A percentile compares a stretch with the other conserved stretches of the same genome.
Evolutionary conservation across 2,113 vertebrate species (phyloP).

Genomic region (Notarius lentiginosus): DNA sequence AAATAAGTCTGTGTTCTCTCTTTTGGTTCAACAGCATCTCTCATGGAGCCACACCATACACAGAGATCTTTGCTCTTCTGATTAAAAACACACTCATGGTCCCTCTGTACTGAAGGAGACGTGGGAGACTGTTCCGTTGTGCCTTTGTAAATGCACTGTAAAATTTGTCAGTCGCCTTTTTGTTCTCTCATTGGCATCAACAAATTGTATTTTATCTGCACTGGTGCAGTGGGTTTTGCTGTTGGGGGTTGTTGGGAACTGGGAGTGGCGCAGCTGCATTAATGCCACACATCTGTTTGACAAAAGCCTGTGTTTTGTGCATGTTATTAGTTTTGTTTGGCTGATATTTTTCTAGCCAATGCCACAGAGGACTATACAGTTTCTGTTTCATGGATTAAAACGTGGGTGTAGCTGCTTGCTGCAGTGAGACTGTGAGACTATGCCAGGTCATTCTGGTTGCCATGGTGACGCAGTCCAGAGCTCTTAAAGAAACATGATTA

Average conservation of each 20-base stretch:
- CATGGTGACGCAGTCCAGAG: conserved; percentile 18
- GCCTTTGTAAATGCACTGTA: background rate
- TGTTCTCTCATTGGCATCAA: background rate
- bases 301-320: background rate
- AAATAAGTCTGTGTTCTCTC: background rate
- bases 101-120: background rate
- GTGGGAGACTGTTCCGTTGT: background rate
- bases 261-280: conserved; percentile 35
- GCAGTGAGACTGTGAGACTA: conserved; percentile 23
- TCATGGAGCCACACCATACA: background rate
- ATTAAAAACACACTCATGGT: background rate
- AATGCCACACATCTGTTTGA: background rate
- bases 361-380: background rate
- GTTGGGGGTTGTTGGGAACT: background rate
- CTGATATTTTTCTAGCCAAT: background rate
- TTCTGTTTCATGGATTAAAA: background rate
- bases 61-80: background rate
- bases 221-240: background rate
- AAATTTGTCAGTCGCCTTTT: background rate
- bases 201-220: background rate
- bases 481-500: conserved; percentile 26
- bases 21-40: conserved; percentile 10
- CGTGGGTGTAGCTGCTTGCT: conserved; percentile 4
- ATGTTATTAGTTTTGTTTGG: background rate
- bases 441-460: conserved; percentile 43